Evolutionary conservation across 2,888 invertebrate genomes (phyloP).

Genomic region (Luperina nickerlii): DNA sequence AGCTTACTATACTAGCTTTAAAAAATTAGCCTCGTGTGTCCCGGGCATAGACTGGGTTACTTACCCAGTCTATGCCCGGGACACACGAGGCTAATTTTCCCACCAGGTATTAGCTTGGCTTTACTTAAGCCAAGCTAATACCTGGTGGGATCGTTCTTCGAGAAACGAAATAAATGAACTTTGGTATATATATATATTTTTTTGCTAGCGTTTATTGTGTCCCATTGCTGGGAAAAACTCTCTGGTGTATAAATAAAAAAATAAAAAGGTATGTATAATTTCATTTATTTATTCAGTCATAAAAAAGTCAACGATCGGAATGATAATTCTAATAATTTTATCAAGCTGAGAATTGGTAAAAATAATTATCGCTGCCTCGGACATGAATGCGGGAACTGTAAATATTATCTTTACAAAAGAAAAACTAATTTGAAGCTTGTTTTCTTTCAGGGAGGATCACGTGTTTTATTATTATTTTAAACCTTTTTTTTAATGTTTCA

Average conservation of each 20-base stretch:
- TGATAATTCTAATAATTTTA: not conserved
- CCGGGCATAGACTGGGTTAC: not conserved
- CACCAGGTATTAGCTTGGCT: too few relatives aligned
- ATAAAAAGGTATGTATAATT: slow-evolving; percentile 9
- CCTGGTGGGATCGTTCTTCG: not conserved
- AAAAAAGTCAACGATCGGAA: slow-evolving; percentile 20
- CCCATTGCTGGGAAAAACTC: too few relatives aligned
- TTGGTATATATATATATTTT: too few relatives aligned
- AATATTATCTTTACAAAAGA: not conserved
- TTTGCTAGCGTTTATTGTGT: too few relatives aligned
- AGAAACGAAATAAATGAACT: too few relatives aligned
- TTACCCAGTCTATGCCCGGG: too few relatives aligned
- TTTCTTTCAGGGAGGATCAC: not conserved
- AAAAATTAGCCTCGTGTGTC: not conserved
- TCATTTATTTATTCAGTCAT: slow-evolving; percentile 43
- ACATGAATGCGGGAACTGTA: not conserved
- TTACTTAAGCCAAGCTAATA: too few relatives aligned
- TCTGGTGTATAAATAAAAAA: not conserved
- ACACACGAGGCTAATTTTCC: too few relatives aligned
- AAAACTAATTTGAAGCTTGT: not conserved
- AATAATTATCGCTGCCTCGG: not conserved
- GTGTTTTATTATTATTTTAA: not conserved
- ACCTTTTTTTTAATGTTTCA: not conserved
- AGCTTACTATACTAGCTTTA: too few relatives aligned
- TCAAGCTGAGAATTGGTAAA: not conserved